Base-by-base conservation (phyloP, 92 coral and sea anemone genomes). In the Palythoa caribaeorum region DNA sequence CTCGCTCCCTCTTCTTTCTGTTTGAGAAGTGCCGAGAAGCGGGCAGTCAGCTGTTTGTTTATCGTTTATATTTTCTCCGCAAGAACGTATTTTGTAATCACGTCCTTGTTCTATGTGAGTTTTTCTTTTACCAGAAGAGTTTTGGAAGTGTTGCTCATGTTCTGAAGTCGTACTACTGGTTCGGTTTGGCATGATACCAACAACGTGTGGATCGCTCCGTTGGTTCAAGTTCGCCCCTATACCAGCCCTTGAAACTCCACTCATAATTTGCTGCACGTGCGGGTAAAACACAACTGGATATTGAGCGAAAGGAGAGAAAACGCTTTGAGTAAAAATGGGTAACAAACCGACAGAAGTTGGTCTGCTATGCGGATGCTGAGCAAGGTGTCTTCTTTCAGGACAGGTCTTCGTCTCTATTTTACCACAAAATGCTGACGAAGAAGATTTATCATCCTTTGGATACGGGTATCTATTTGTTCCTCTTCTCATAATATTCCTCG, bases 321-420 rank as follows among this genome's bases (percentile, higher is more conserved):
- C 51, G 8, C 55, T 12, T 38, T 5, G 15, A 44, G 15, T n/a
- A 38, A 15, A 38, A 79, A 51, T n/a, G 48, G 37, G 7, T 38
- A 36, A 10, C 3, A 28, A 36, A 19, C 21, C 70, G 6, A 21
- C n/a, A 63, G 73, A 8, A 3, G 11, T 38, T 40, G 74, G 39
- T 51, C 44, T 68, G 57, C 55, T 14, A 60, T 81, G 38, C 5
- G 84, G 73, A 79, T 79, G 84, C 38, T 55, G 53, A 16, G 3
- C 71, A 10, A 3, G 52, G 1, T 2, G 16, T 19, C 16, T 51
- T 21, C 81, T 53, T 77, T 13, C 65, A 51, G 19, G 66, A 77
- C 14, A 4, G 12, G 66, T 35, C 38, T 52, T 52, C 35, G 11
- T 77, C 5, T 73, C 78, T 73, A 28, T 50, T 73, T 44, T 73